These are phyloP conservation scores for Erpetoichthys calabaricus DNA, from an alignment of 2,797 vertebrate species.

Conservation along the genomic window DNA sequence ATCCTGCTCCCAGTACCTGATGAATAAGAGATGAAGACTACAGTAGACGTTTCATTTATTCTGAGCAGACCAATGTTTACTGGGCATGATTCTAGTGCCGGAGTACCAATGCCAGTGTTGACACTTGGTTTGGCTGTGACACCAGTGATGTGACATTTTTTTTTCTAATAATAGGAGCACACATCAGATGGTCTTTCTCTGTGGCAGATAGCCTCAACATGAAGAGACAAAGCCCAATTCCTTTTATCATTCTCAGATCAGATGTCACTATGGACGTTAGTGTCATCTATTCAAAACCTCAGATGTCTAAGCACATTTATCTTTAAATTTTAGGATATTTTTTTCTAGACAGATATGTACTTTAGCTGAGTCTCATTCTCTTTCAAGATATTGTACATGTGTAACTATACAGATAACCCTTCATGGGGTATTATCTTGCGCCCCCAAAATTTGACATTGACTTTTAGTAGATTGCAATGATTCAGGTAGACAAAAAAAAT, in stretches of 20 bases:
- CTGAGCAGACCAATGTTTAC: conserved; percentile 38
- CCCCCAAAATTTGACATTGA: no score
- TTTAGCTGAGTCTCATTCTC: no score
- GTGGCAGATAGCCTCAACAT: conserved; percentile 27
- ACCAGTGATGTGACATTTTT: conserved; percentile 26
- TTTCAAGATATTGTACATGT: no score
- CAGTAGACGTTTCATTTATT: conserved; percentile 35
- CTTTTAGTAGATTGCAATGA: no score
- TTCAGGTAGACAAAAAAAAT: no score
- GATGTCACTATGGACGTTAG: background rate
- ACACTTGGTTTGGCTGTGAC: conserved; percentile 33
- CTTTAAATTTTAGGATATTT: no score
- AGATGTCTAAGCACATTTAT: no score
- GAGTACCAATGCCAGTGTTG: conserved; percentile 41
- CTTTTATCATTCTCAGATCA: conserved; percentile 14
- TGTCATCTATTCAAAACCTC: no score
- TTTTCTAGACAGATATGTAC: no score
- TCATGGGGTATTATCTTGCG: no score
- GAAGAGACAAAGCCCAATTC: conserved; percentile 34
- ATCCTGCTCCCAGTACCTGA: conserved; percentile 36
- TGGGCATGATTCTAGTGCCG: conserved; percentile 38
- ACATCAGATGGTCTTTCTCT: conserved; percentile 23
- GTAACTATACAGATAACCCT: no score
- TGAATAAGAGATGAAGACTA: conserved; percentile 34
- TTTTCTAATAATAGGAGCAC: conserved; percentile 22